Evolutionary conservation across 2,888 invertebrate species (phyloP).

Genomic region (Hirudinaria manillensis): DNA sequence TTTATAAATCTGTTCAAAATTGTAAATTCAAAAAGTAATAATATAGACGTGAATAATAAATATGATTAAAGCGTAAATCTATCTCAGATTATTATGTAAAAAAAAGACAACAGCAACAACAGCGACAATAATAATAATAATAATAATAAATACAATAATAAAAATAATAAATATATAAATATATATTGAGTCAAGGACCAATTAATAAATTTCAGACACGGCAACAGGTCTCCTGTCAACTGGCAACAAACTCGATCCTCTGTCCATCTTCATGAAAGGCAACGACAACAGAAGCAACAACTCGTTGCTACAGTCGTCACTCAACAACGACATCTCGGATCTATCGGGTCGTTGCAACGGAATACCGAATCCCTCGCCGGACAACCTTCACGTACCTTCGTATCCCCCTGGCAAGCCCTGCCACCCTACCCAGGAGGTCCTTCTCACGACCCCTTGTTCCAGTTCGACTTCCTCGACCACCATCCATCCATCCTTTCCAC

Average conservation of each 20-base stretch:
- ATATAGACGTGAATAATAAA: too few species aligned
- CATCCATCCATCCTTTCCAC: constrained; percentile 1
- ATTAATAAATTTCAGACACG: background rate
- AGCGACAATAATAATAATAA: too few species aligned
- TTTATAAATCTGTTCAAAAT: too few species aligned
- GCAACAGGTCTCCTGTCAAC: background rate
- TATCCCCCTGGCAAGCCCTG: background rate
- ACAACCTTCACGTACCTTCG: background rate
- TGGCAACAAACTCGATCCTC: constrained; percentile 1
- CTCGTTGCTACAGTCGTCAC: background rate
- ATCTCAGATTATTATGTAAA: too few species aligned
- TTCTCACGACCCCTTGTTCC: background rate
- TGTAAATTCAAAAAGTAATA: too few species aligned
- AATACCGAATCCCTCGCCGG: background rate
- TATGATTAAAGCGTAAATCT: too few species aligned
- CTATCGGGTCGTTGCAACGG: background rate
- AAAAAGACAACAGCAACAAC: too few species aligned
- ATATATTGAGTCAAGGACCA: too few species aligned
- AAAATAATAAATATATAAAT: too few species aligned
- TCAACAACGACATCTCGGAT: constrained; percentile 11
- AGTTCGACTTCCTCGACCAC: background rate
- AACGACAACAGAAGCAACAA: constrained; percentile 15
- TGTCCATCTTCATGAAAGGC: background rate
- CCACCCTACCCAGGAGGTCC: too few species aligned
- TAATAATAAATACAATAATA: too few species aligned